Evolutionary conservation across 2,797 vertebrate genomes (phyloP), one percentile per base, ranked within the genome.

Genomic region (Mormyrus proboscirostris): DNA sequence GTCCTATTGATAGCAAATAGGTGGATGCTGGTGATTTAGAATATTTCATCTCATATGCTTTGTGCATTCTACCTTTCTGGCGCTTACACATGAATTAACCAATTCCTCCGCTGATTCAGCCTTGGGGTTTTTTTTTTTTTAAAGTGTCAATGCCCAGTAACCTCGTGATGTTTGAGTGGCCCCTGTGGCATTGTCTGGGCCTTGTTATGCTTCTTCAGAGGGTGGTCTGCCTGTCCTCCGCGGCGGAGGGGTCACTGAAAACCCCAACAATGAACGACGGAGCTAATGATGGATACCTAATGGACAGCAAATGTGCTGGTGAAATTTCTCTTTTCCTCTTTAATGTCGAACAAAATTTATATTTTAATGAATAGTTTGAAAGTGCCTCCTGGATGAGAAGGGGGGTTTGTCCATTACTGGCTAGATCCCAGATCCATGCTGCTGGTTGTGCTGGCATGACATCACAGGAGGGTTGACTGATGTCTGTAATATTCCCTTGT

Each of bases 111-210:
- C 33, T 33, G 12, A 73, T 16, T 38, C 9, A 73, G 12, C 29
- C 12, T 16, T 73, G 12, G 29, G 62, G 29, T 29, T 29, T 29
- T 29, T 29, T n/a, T 69, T 69, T 73, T 38, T 73, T 33, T 16
- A 38, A 69, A 33, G 65, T 38, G 65, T 16, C 38, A 47, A 47
- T 47, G 2, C 33, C 16, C 76, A 82, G 16, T 82, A 16, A n/a
- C 76, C 33, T 82, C 0, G 19, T 47, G 41, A 47, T 47, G 93
- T 94, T 90, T 93, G 90, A 84, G 91, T 91, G 93, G 91, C 89
- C 89, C 86, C 88, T 0, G 2, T 9, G 69, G 89, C 90, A 33
- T 91, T 91, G 47, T 90, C 62, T 0, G 85, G 76, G 62, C 84
- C 59, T 87, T 88, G 76, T 65, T 79, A 33, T 16, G 91, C 89